These are phyloP conservation scores for Leucoraja erinaceus DNA, from an alignment of 2,113 vertebrate species.

Conservation along the genomic window DNA sequence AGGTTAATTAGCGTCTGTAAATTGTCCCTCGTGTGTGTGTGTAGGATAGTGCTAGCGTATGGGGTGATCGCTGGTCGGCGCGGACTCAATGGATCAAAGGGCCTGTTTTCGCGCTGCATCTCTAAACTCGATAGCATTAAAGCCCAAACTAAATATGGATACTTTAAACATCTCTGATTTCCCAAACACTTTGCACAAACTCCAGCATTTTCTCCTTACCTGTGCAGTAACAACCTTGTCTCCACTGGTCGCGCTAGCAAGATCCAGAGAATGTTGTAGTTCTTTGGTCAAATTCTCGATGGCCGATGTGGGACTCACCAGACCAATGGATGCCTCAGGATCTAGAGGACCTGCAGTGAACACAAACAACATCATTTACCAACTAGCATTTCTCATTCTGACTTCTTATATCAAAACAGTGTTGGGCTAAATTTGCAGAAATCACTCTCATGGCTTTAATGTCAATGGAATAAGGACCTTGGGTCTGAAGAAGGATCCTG, in stretches of 20 bases:
- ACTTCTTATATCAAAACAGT: background rate
- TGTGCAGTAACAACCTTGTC: constrained; percentile 94
- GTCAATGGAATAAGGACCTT: too few species aligned
- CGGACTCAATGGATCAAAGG: too few species aligned
- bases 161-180: background rate
- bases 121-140: background rate
- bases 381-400: background rate
- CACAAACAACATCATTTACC: background rate
- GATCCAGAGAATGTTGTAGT: constrained; percentile 87
- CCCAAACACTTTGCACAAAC: background rate
- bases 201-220: constrained; percentile 55
- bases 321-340: constrained; percentile 59
- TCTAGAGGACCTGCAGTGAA: constrained; percentile 57
- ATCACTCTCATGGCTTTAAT: background rate
- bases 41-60: too few species aligned
- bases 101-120: too few species aligned
- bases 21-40: too few species aligned
- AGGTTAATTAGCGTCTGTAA: too few species aligned
- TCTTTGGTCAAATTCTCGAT: constrained; percentile 75
- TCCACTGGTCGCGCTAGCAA: constrained; percentile 92
- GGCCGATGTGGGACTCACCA: constrained; percentile 70
- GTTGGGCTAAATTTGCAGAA: background rate
- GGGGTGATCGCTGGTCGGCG: too few species aligned
- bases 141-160: background rate
- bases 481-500: too few species aligned